phyloP scores from a whole-genome alignment of 2,113 vertebrate genomes.

The Mohoua ochrocephala region DNA sequence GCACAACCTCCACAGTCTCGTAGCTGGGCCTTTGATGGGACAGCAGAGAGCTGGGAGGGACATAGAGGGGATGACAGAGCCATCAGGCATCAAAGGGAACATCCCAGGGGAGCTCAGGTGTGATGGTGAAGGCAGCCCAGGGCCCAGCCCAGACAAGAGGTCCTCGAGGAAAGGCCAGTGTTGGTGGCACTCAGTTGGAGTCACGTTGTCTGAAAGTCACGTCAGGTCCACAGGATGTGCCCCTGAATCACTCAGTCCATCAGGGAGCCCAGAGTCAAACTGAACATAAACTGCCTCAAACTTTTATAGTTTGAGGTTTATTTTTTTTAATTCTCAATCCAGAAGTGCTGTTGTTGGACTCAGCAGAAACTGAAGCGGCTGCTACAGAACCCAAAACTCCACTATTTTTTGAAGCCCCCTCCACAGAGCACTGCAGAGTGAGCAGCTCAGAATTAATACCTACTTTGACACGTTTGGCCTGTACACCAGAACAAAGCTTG shows the following conservation, averaged over 20 bases:
- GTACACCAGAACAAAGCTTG: background rate
- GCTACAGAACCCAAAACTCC: background rate
- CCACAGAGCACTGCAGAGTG: rapidly evolving
- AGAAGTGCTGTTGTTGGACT: background rate
- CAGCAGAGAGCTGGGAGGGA: background rate
- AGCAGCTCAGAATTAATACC: background rate
- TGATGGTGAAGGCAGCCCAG: background rate
- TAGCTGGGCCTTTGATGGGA: background rate
- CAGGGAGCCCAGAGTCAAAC: background rate
- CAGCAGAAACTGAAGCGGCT: background rate
- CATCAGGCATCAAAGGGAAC: background rate
- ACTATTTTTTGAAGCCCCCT: background rate
- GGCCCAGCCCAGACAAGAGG: background rate
- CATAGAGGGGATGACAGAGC: background rate
- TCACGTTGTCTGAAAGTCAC: background rate
- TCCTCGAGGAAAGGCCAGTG: background rate
- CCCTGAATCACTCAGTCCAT: background rate
- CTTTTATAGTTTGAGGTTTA: background rate
- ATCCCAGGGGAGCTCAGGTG: background rate
- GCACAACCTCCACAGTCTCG: background rate
- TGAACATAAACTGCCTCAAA: background rate
- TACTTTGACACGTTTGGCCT: background rate
- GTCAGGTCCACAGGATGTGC: background rate
- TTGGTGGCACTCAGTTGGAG: background rate
- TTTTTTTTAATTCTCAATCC: background rate